Evolutionary conservation across 2,888 invertebrate species (phyloP), one percentile per base, ranked within the genome.

Genomic region (Drosophila subsilvestris): DNA sequence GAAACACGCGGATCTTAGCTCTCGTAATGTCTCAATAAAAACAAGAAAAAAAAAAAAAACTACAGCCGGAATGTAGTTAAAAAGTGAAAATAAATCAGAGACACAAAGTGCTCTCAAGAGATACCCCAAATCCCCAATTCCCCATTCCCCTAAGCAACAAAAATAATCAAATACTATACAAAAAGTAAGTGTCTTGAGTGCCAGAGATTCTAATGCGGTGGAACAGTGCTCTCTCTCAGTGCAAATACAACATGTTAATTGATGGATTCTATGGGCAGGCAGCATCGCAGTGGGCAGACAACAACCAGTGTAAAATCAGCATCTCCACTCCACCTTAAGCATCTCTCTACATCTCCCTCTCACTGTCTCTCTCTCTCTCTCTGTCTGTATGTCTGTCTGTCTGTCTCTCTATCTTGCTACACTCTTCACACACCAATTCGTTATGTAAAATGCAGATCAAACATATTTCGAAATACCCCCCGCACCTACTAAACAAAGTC

Each of bases 201-300:
- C 18, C 25, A n/a, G 56, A 17, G 18, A 32, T 17, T 25, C 32
- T 51, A 60, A 58, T 59, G 43, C 49, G 22, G 22, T n/a, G 47
- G 14, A 42, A 48, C 58, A 55, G 50, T 68, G 44, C n/a, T 44
- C 67, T 66, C 56, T 25, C 25, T 25, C 25, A 25, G 54, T 44
- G 45, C 55, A 66, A 75, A 77, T 32, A 71, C 55, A 44, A 88
- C 76, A 59, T 84, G 84, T 74, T 88, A 88, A 84, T 84, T 88
- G 37, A 37, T n/a, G 82, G 55, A 49, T 62, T 72, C 70, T 55
- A 67, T 66, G 20, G 32, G 56, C 29, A 49, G 59, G 20, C 29
- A 44, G 50, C 37, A 42, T 44, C 32, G 27, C 20, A 44, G 32
- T 49, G 20, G 60, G 42, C 57, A 42, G 48, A 20, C 63, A 58